These are phyloP conservation scores for Hyphantria cunea DNA, from an alignment of 1,140 invertebrate species.

Conservation along the genomic window DNA sequence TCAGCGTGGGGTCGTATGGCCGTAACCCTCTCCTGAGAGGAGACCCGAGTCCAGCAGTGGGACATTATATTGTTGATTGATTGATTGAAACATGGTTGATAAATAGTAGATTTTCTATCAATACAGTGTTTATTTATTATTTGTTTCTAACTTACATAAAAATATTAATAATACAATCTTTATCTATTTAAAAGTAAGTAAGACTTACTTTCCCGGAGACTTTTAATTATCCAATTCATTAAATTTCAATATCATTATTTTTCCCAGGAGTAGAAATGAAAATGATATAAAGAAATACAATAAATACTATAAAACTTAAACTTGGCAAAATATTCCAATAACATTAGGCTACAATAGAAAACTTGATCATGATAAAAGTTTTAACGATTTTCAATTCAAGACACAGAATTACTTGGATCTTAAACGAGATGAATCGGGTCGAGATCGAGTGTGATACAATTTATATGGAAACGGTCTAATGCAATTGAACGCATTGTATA, in stretches of 20 bases:
- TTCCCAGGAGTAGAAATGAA: neutral
- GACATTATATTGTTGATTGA: no score
- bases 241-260: neutral
- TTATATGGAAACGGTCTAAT: slow-evolving; percentile 29
- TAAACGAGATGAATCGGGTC: slow-evolving; percentile 31
- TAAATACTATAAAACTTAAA: neutral
- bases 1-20: no score
- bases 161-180: no score
- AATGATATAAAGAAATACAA: neutral
- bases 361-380: slow-evolving; percentile 20
- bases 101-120: no score
- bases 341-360: slow-evolving; percentile 15
- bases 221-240: no score
- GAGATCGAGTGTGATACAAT: slow-evolving; percentile 33
- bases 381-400: slow-evolving; percentile 30
- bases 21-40: no score
- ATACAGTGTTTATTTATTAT: no score
- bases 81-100: no score
- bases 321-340: neutral
- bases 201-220: no score
- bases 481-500: slow-evolving; percentile 31
- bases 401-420: slow-evolving; percentile 18
- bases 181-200: no score
- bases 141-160: no score
- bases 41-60: no score